These are phyloP conservation scores for Pavo muticus DNA, from an alignment of 2,113 vertebrate genomes.

Conservation along the genomic window DNA sequence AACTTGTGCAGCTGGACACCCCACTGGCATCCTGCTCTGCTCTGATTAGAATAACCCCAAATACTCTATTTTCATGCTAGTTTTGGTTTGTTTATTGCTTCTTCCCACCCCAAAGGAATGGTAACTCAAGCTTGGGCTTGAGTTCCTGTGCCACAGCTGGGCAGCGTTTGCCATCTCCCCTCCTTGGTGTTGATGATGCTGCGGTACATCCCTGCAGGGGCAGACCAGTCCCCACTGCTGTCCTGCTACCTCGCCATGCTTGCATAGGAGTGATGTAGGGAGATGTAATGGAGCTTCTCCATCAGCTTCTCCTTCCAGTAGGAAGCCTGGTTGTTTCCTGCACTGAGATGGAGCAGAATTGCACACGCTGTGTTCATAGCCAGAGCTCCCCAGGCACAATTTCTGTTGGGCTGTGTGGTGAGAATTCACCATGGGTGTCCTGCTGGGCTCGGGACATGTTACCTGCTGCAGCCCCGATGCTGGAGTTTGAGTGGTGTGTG, in stretches of 20 bases:
- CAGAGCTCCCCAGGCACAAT: not conserved
- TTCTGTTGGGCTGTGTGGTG: rapidly evolving
- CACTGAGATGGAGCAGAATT: not conserved
- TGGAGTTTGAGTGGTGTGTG: rapidly evolving
- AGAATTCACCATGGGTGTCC: rapidly evolving
- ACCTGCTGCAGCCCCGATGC: rapidly evolving
- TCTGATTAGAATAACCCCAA: not conserved
- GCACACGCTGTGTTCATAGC: rapidly evolving
- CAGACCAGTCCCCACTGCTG: not conserved
- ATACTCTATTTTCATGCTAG: not conserved
- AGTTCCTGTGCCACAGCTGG: no score
- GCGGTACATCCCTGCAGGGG: rapidly evolving
- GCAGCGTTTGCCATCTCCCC: rapidly evolving
- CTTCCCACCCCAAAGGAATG: not conserved
- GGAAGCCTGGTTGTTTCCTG: not conserved
- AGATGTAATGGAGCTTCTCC: not conserved
- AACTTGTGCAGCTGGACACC: not conserved
- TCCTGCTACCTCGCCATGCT: not conserved
- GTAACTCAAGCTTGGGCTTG: rapidly evolving
- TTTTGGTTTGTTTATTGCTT: not conserved
- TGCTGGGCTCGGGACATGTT: not conserved
- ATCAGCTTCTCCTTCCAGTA: not conserved
- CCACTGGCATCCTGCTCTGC: not conserved
- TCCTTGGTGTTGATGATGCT: rapidly evolving
- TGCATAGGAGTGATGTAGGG: rapidly evolving